Evolutionary conservation across 2,888 invertebrate genomes (phyloP).

Genomic region (Plebejus anna): DNA sequence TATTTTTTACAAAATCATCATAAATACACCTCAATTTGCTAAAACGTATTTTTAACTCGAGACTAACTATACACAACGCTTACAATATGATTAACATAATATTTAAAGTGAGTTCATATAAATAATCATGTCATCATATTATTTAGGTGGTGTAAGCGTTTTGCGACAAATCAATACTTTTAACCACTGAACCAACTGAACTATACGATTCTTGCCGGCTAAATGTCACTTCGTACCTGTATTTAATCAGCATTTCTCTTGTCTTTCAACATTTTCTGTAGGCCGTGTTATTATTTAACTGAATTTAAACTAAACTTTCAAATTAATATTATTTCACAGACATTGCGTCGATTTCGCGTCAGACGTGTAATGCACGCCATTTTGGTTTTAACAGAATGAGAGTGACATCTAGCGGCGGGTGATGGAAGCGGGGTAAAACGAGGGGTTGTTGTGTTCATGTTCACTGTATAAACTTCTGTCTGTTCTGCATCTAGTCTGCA

Average conservation of each 20-base stretch:
- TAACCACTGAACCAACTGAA: slow-evolving; percentile 36
- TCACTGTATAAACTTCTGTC: background rate
- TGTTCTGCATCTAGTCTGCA: background rate
- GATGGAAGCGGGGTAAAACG: slow-evolving; percentile 35
- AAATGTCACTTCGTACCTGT: slow-evolving; percentile 44
- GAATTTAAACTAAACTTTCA: slow-evolving; percentile 36
- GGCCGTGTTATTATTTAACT: slow-evolving; percentile 30
- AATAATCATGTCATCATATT: slow-evolving; percentile 28
- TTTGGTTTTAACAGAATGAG: slow-evolving; percentile 45
- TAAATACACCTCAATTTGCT: background rate
- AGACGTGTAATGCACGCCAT: slow-evolving; percentile 47
- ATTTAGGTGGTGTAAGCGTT: slow-evolving; percentile 37
- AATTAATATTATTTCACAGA: slow-evolving; percentile 44
- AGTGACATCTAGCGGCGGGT: slow-evolving; percentile 57
- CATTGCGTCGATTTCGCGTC: slow-evolving; percentile 49
- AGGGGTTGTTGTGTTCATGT: background rate
- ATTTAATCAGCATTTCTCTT: slow-evolving; percentile 43
- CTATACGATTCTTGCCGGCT: slow-evolving; percentile 37
- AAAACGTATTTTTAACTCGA: background rate
- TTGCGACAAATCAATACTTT: slow-evolving; percentile 52
- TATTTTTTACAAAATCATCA: background rate
- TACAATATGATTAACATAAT: background rate
- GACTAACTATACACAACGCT: background rate
- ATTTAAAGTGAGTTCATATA: background rate
- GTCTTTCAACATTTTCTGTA: slow-evolving; percentile 33